Conservation (phyloP, 2,888 invertebrate species). For the Pyralis farinalis region DNA sequence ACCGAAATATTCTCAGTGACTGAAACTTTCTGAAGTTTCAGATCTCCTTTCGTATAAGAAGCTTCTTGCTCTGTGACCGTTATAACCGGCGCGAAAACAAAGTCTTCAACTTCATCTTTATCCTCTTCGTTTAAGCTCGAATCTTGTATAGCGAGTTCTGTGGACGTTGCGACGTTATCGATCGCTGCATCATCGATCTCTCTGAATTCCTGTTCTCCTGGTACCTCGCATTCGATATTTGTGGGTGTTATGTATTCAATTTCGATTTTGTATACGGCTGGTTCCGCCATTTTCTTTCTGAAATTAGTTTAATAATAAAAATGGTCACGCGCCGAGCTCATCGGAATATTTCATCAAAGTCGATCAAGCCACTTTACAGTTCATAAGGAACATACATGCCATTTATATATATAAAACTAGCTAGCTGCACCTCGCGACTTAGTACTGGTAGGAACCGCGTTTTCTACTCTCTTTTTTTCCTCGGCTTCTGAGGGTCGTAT, state of each 20-base stretch:
- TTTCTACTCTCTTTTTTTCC: too few relatives aligned
- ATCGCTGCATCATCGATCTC: slow-evolving; percentile 15
- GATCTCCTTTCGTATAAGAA: slow-evolving; percentile 48
- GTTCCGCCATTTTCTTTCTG: slow-evolving; percentile 47
- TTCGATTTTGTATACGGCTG: slow-evolving; percentile 28
- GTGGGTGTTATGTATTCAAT: slow-evolving; percentile 34
- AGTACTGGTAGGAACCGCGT: too few relatives aligned
- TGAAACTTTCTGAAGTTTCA: slow-evolving; percentile 56
- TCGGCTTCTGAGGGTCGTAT: too few relatives aligned
- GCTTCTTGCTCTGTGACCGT: slow-evolving; percentile 56
- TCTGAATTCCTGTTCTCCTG: slow-evolving; percentile 44
- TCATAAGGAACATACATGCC: too few relatives aligned
- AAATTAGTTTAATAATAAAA: too few relatives aligned
- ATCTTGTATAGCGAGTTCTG: slow-evolving; percentile 7
- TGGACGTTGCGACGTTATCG: background rate
- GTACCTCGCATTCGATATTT: slow-evolving; percentile 52
- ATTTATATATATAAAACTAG: too few relatives aligned
- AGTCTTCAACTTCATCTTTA: slow-evolving; percentile 24
- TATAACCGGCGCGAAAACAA: slow-evolving; percentile 47
- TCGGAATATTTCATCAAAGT: too few relatives aligned
- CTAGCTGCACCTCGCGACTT: too few relatives aligned
- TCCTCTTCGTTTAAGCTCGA: slow-evolving; percentile 7
- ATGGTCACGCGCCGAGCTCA: too few relatives aligned
- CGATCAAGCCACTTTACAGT: too few relatives aligned
- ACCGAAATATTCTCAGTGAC: slow-evolving; percentile 62